Percentiles rank a stretch among this genome's conserved stretches.
Conservation (phyloP, 1,140 invertebrate species). For the Bilobella aurantiaca region DNA sequence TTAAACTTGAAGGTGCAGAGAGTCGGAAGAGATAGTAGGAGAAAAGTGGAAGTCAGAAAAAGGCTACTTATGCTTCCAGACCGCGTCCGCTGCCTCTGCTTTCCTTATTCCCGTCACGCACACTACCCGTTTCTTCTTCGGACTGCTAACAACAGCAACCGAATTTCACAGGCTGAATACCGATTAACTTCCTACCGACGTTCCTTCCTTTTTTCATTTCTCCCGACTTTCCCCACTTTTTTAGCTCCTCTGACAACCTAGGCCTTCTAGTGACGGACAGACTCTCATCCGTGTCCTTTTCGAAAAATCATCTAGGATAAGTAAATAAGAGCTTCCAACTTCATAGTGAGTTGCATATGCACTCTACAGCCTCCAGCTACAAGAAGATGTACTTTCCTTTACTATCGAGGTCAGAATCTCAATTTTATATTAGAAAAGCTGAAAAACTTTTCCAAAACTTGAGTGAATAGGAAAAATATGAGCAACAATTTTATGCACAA, state of each 20-base stretch:
- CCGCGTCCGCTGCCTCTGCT: slow-evolving; percentile 9
- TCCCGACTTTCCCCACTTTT: slow-evolving; percentile 18
- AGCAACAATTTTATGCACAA: too few relatives aligned
- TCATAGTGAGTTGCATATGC: too few relatives aligned
- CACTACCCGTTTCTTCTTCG: slow-evolving; percentile 30
- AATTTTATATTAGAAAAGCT: too few relatives aligned
- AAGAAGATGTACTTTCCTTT: background rate
- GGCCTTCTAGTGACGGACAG: background rate
- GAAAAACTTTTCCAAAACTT: too few relatives aligned
- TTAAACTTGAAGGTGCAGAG: background rate
- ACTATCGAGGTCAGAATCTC: too few relatives aligned
- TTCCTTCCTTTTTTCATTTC: slow-evolving; percentile 21
- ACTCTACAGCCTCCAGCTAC: too few relatives aligned
- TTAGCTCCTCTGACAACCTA: background rate
- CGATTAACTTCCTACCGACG: slow-evolving; percentile 35
- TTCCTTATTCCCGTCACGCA: slow-evolving; percentile 32
- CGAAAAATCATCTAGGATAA: slow-evolving; percentile 4
- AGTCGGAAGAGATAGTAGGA: background rate
- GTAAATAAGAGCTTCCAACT: too few relatives aligned
- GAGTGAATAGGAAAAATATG: too few relatives aligned
- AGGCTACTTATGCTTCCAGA: background rate
- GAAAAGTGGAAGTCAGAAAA: background rate
- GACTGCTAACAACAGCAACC: slow-evolving; percentile 35
- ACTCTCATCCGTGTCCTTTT: background rate
- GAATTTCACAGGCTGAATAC: slow-evolving; percentile 34